phyloP scores from a whole-genome alignment of 2,113 vertebrate species.

The Ciconia stormi region DNA sequence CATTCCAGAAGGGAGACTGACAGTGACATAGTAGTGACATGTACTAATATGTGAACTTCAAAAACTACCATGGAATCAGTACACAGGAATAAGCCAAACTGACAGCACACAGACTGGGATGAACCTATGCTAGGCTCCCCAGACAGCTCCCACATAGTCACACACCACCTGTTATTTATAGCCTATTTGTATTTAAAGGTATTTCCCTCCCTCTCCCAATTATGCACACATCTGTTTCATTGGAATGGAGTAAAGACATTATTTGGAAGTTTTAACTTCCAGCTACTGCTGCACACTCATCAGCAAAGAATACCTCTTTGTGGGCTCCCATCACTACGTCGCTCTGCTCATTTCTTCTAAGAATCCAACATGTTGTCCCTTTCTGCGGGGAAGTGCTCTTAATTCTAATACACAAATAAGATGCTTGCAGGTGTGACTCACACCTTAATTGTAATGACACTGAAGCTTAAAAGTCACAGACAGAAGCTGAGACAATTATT shows the following conservation, averaged over 20 bases:
- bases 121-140: background rate
- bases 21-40: background rate
- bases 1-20: background rate
- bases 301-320: background rate
- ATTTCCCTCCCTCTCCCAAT: background rate
- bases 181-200: background rate
- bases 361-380: background rate
- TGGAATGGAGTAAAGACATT: background rate
- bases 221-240: background rate
- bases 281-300: background rate
- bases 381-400: background rate
- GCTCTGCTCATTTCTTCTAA: background rate
- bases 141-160: background rate
- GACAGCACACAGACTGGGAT: background rate
- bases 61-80: background rate
- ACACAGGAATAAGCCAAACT: background rate
- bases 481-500: conserved; percentile 18
- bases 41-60: background rate
- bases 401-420: background rate
- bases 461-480: background rate
- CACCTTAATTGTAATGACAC: background rate
- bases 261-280: background rate
- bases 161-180: background rate
- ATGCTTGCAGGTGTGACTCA: conserved; percentile 12
- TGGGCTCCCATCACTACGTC: background rate